phyloP scores from a whole-genome alignment of 2,888 invertebrate species.

The Netelia melanura region DNA sequence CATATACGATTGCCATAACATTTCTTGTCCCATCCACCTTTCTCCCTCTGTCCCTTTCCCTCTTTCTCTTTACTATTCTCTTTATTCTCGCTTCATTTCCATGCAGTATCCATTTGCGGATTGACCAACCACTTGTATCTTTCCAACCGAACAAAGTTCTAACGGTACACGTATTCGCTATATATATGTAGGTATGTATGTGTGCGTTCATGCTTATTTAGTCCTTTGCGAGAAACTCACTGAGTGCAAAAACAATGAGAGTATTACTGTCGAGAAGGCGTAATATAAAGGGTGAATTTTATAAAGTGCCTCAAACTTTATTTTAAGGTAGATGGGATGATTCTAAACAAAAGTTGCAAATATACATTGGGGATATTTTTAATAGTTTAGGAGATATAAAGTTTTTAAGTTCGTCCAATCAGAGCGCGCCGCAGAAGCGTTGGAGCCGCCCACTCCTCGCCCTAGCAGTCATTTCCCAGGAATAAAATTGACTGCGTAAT shows the following conservation, averaged over 20 bases:
- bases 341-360: no score
- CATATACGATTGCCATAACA: slow-evolving; percentile 30
- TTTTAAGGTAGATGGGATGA: no score
- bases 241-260: slow-evolving; percentile 61
- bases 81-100: slow-evolving; percentile 56
- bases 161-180: slow-evolving; percentile 54
- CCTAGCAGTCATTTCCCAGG: no score
- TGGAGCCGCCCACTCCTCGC: no score
- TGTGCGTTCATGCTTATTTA: not conserved
- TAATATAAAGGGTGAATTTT: not conserved
- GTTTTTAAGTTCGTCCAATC: no score
- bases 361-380: no score
- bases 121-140: slow-evolving; percentile 48
- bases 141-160: slow-evolving; percentile 60
- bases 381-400: no score
- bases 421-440: no score
- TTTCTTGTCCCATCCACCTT: slow-evolving; percentile 19
- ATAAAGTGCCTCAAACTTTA: no score
- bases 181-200: not conserved
- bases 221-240: slow-evolving; percentile 1
- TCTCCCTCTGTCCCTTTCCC: not conserved
- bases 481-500: no score
- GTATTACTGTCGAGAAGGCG: slow-evolving; percentile 38
- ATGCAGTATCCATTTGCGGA: slow-evolving; percentile 59
- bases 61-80: slow-evolving; percentile 19